These are phyloP conservation scores for Pelosia muscerda DNA, from an alignment of 2,888 invertebrate species.

Conservation along the genomic window DNA sequence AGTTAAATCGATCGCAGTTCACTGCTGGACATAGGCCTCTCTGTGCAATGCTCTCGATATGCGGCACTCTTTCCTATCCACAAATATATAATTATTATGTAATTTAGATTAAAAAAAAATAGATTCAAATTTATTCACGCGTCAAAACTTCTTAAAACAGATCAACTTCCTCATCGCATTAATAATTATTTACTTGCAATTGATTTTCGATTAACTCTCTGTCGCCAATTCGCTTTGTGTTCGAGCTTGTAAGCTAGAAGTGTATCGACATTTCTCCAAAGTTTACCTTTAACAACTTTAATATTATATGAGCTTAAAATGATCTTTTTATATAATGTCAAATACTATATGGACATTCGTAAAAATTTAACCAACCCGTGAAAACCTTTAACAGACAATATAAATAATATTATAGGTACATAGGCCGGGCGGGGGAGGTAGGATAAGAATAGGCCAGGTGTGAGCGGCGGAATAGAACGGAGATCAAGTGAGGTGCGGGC, in stretches of 20 bases:
- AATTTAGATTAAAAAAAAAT: neutral
- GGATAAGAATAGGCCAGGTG: too few species aligned
- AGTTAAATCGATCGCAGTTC: too few species aligned
- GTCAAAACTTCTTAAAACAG: neutral
- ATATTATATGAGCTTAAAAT: constrained; percentile 35
- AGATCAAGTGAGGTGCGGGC: too few species aligned
- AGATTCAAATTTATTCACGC: neutral
- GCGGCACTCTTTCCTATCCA: too few species aligned
- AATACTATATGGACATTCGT: neutral
- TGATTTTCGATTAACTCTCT: constrained; percentile 37
- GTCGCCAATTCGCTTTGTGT: constrained; percentile 19
- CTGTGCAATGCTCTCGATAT: too few species aligned
- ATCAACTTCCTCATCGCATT: neutral
- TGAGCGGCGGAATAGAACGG: too few species aligned
- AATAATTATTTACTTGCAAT: constrained; percentile 27
- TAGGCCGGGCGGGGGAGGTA: too few species aligned
- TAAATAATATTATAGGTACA: too few species aligned
- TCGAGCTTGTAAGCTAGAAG: constrained; percentile 37
- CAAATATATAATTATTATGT: too few species aligned
- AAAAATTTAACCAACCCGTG: neutral
- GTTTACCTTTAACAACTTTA: constrained; percentile 26
- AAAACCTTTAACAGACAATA: neutral
- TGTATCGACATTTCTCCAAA: constrained; percentile 20
- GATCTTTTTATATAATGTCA: neutral
- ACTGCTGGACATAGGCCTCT: too few species aligned